Percentiles rank a stretch among this genome's conserved stretches.
Conservation (phyloP, 2,888 invertebrate species). For the Plagodis pulveraria region DNA sequence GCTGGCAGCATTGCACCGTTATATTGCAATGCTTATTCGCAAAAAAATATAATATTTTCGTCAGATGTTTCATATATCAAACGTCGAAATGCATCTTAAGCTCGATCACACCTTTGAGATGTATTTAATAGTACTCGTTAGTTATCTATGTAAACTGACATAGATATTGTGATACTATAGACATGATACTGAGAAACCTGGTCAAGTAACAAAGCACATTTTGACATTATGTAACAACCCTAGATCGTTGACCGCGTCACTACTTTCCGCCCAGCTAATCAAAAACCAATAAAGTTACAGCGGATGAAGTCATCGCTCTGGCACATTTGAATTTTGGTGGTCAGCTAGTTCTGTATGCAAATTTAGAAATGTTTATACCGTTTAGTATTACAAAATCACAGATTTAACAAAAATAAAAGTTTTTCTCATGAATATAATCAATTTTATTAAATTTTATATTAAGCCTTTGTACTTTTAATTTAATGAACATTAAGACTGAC, state of each 20-base stretch:
- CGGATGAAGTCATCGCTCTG: conserved; percentile 10
- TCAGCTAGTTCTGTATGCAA: conserved; percentile 17
- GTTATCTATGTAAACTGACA: no score
- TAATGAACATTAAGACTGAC: no score
- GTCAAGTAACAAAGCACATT: no score
- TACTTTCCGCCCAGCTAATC: conserved; percentile 4
- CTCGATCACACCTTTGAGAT: no score
- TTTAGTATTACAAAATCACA: conserved; percentile 20
- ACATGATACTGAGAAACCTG: no score
- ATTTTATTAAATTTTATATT: conserved; percentile 16
- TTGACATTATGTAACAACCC: conserved; percentile 9
- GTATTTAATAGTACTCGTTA: no score
- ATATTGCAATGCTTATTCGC: no score
- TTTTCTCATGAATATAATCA: conserved; percentile 16
- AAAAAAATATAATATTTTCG: no score
- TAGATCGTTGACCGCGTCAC: conserved; percentile 5
- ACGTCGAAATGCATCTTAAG: no score
- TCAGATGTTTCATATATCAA: no score
- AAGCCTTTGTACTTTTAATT: conserved; percentile 6
- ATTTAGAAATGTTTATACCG: conserved; percentile 12
- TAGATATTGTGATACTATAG: no score
- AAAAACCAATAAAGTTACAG: conserved; percentile 13
- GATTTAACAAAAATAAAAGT: conserved; percentile 27
- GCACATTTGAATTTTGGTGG: conserved; percentile 10
- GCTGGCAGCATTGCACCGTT: no score